Percentiles rank a stretch among this genome's conserved stretches.
These are phyloP conservation scores for Zalophus californianus DNA, from an alignment of 2,797 vertebrate genomes.

Conservation along the genomic window DNA sequence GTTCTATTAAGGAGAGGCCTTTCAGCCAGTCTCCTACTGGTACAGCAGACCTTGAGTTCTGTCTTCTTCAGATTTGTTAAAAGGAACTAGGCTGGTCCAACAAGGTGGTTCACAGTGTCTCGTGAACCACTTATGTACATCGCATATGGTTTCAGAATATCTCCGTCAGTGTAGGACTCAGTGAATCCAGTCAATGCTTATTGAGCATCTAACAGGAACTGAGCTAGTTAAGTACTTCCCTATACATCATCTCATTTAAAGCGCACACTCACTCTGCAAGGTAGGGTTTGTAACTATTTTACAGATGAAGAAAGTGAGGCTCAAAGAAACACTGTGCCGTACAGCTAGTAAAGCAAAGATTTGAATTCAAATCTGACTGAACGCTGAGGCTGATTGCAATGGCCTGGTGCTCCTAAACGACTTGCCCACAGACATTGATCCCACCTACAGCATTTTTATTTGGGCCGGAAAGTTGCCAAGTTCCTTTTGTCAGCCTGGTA, in stretches of 20 bases:
- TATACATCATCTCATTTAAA: neutral
- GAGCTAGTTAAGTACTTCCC: neutral
- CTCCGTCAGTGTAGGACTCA: neutral
- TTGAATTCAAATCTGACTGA: neutral
- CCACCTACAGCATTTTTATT: neutral
- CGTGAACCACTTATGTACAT: too few relatives aligned
- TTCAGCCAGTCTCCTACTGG: neutral
- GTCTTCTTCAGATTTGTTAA: neutral
- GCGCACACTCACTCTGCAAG: neutral
- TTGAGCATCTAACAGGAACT: neutral
- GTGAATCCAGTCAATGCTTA: conserved; percentile 7
- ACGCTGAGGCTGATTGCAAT: neutral
- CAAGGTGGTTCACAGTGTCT: neutral
- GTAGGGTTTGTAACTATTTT: neutral
- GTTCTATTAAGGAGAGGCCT: neutral
- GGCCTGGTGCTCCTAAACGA: neutral
- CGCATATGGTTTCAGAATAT: neutral
- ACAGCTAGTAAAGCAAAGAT: neutral
- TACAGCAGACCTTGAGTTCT: neutral
- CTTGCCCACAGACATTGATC: neutral
- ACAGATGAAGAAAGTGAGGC: neutral
- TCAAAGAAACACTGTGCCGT: neutral
- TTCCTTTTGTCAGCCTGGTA: neutral
- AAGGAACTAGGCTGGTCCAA: neutral
- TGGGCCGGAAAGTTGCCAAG: neutral